These are phyloP conservation scores for Ovis canadensis DNA, from an alignment of 2,113 vertebrate species.

Conservation along the genomic window DNA sequence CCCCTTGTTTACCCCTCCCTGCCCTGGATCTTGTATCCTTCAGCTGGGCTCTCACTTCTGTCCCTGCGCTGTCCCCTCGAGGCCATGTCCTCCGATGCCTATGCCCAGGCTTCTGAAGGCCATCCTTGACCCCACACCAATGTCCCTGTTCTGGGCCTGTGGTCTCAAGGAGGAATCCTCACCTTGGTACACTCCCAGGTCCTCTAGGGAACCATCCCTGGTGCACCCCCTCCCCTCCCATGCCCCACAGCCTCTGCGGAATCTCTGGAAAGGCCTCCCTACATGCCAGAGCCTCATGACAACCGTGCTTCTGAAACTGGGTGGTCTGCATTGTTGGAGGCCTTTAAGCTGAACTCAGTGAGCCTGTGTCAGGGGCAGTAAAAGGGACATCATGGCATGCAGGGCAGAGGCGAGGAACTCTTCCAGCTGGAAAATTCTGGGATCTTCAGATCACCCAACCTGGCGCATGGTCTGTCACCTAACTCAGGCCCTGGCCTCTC, in stretches of 20 bases:
- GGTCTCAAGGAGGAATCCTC: background rate
- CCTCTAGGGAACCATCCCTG: background rate
- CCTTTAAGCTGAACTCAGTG: background rate
- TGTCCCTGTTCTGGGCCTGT: background rate
- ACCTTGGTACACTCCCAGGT: too few relatives aligned
- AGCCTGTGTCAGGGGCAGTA: background rate
- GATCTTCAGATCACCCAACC: background rate
- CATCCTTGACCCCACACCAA: rapidly evolving
- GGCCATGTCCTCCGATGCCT: background rate
- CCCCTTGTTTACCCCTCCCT: background rate
- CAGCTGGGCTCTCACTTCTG: background rate
- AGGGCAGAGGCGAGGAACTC: background rate
- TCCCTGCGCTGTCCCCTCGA: background rate
- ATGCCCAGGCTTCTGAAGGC: background rate
- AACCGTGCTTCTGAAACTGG: background rate
- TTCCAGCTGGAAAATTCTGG: background rate
- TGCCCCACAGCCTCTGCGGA: too few relatives aligned
- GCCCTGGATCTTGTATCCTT: too few relatives aligned
- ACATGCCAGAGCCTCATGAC: background rate
- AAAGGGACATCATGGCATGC: background rate
- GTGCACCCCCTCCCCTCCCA: background rate
- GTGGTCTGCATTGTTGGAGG: background rate
- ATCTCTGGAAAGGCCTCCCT: background rate
- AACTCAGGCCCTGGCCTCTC: background rate
- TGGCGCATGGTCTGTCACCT: background rate